phyloP scores from a whole-genome alignment of 2,888 invertebrate species.

The Cantharis lateralis region DNA sequence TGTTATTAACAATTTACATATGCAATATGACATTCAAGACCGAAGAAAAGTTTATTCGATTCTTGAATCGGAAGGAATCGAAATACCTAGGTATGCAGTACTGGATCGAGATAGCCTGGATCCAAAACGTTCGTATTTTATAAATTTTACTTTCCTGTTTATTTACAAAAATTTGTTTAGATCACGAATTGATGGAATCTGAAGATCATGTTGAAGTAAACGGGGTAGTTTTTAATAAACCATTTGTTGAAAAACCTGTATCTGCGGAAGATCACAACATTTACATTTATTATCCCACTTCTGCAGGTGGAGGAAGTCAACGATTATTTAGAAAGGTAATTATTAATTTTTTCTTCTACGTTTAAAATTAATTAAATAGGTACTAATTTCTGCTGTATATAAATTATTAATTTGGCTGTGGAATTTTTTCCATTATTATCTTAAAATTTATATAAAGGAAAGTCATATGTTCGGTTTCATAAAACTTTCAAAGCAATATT shows the following conservation, averaged over 20 bases:
- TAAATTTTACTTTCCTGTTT: background rate
- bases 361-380: background rate
- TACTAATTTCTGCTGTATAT: background rate
- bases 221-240: constrained; percentile 93
- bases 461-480: background rate
- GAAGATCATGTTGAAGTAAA: constrained; percentile 98
- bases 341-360: background rate
- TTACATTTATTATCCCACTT: constrained; percentile 98
- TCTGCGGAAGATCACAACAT: constrained; percentile 99
- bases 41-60: constrained; percentile 94
- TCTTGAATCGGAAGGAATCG: constrained; percentile 91
- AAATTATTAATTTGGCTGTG: background rate
- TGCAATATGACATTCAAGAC: constrained; percentile 98
- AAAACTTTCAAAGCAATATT: no score
- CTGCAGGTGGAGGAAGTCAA: constrained; percentile 97
- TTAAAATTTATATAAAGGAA: background rate
- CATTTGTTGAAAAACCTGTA: constrained; percentile 99
- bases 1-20: constrained; percentile 96
- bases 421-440: background rate
- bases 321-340: constrained; percentile 93
- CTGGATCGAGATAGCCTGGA: constrained; percentile 91
- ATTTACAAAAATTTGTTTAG: constrained; percentile 56
- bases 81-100: constrained; percentile 97
- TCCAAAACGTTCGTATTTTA: constrained; percentile 76
- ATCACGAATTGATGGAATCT: constrained; percentile 89